Percentiles rank a stretch among this genome's conserved stretches.
Conservation (phyloP, 1,140 invertebrate genomes). For the Listronotus bonariensis region DNA sequence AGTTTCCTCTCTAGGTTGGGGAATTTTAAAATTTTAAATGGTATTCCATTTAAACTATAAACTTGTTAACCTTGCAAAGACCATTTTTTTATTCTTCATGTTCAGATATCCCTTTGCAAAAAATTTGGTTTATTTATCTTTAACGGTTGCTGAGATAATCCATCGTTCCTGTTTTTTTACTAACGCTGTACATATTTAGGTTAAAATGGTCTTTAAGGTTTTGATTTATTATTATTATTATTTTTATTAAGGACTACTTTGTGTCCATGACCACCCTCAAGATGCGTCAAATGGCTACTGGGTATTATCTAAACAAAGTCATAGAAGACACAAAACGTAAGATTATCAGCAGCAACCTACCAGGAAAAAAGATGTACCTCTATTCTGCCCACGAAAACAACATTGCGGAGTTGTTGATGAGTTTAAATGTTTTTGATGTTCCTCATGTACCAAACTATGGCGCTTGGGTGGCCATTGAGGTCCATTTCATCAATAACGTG, state of each 20-base stretch:
- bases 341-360: constrained; percentile 56
- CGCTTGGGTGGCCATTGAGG: constrained; percentile 50
- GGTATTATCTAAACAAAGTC: constrained; percentile 65
- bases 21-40: no score
- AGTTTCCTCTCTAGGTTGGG: no score
- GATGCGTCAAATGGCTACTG: constrained; percentile 38
- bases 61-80: no score
- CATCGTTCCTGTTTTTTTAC: no score
- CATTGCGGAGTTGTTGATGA: constrained; percentile 66
- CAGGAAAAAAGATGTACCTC: constrained; percentile 65
- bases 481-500: constrained; percentile 33
- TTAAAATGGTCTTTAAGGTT: no score
- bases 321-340: constrained; percentile 62
- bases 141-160: no score
- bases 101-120: no score
- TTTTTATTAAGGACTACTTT: constrained; percentile 20
- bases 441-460: constrained; percentile 63
- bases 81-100: no score
- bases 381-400: constrained; percentile 77
- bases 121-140: no score
- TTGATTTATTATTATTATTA: no score
- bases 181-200: no score
- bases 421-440: constrained; percentile 69
- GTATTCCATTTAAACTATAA: no score
- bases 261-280: constrained; percentile 22